Conservation (phyloP, 2,113 vertebrate genomes). For the Antennarius striatus region DNA sequence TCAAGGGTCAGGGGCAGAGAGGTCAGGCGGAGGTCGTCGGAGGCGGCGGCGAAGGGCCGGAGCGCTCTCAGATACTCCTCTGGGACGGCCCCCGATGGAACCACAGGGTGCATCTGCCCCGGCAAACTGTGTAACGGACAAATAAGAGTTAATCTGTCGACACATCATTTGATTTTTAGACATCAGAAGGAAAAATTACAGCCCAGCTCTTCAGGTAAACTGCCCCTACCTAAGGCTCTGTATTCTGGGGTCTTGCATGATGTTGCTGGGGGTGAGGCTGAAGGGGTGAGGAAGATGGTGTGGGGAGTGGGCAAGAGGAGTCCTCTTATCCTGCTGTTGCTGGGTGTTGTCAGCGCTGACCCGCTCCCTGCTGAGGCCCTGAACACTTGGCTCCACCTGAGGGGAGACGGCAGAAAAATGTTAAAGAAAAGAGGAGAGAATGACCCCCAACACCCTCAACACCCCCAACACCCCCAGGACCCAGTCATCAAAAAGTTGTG, state of each 20-base stretch:
- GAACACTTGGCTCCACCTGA: slow-evolving; percentile 59
- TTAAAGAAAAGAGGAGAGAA: too few species aligned
- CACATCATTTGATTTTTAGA: neutral
- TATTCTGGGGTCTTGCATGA: slow-evolving; percentile 90
- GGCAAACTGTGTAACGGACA: slow-evolving; percentile 79
- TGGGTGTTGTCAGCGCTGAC: slow-evolving; percentile 52
- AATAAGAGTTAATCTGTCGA: neutral
- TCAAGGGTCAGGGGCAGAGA: slow-evolving; percentile 88
- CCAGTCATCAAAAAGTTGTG: too few species aligned
- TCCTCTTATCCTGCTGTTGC: slow-evolving; percentile 66
- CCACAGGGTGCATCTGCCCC: slow-evolving; percentile 89
- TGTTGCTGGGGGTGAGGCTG: slow-evolving; percentile 63
- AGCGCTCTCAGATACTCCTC: slow-evolving; percentile 94
- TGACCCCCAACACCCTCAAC: too few species aligned
- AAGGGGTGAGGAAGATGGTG: slow-evolving; percentile 69
- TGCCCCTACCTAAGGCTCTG: slow-evolving; percentile 87
- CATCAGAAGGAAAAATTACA: too few species aligned
- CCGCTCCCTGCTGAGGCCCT: slow-evolving; percentile 59
- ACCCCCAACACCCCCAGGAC: too few species aligned
- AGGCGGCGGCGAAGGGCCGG: slow-evolving; percentile 88
- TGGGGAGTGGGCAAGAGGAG: slow-evolving; percentile 49
- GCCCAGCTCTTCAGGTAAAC: neutral
- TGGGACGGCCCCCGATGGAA: slow-evolving; percentile 85
- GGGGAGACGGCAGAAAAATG: slow-evolving; percentile 4
- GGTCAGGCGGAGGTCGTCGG: slow-evolving; percentile 89